These are phyloP conservation scores for Pseudorhiza aurosa DNA, from an alignment of 30 jellyfish, hydroid and myxozoan species.

Conservation along the genomic window DNA sequence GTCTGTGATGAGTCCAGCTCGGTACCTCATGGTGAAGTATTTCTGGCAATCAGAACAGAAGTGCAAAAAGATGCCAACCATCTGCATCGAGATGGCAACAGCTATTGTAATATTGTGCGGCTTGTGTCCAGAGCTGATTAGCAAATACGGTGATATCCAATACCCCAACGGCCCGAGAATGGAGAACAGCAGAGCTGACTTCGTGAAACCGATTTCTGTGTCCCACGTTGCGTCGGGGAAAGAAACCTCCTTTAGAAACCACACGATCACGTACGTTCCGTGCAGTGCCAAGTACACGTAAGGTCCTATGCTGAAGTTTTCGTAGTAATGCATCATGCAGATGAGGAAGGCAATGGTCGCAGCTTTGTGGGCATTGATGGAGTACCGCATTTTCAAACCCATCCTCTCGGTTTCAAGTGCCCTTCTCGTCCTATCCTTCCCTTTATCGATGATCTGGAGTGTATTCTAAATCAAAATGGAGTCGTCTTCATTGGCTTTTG, in stretches of 20 bases:
- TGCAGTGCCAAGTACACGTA: constrained; percentile 70
- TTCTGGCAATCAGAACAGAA: constrained; percentile 81
- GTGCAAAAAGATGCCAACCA: constrained; percentile 64
- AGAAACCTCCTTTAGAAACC: constrained; percentile 72
- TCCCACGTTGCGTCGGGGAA: constrained; percentile 80
- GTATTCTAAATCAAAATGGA: too few species aligned
- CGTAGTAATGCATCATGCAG: constrained; percentile 30
- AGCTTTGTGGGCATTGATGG: constrained; percentile 70
- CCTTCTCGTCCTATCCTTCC: too few species aligned
- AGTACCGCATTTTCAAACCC: constrained; percentile 64
- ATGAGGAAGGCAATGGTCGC: constrained; percentile 46
- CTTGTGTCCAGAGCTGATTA: constrained; percentile 25
- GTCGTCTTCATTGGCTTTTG: too few species aligned
- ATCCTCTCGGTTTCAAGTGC: not conserved
- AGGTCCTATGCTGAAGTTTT: constrained; percentile 66
- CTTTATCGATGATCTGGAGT: too few species aligned
- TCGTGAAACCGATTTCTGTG: constrained; percentile 20
- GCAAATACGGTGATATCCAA: constrained; percentile 68
- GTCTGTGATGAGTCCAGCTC: constrained; percentile 63
- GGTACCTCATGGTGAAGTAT: constrained; percentile 53
- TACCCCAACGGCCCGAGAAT: constrained; percentile 79
- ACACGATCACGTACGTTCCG: constrained; percentile 63
- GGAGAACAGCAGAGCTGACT: not conserved
- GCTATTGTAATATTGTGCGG: constrained; percentile 55
- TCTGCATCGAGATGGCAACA: constrained; percentile 39